A percentile compares a stretch with the other conserved stretches of the same genome.
These are phyloP conservation scores for Corythucha ciliata DNA, from an alignment of 2,888 invertebrate species.

Conservation along the genomic window DNA sequence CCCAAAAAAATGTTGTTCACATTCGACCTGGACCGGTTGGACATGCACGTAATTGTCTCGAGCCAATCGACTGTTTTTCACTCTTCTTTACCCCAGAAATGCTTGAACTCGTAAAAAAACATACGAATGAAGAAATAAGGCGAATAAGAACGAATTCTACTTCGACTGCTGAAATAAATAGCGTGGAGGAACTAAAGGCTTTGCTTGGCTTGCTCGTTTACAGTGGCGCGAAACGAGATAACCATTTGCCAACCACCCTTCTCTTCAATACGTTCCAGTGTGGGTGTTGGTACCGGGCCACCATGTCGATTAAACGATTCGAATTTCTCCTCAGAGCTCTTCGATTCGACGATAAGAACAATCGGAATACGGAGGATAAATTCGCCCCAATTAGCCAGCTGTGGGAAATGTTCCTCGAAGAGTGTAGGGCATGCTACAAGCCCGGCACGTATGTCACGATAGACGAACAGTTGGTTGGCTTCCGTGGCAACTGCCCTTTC, in stretches of 20 bases:
- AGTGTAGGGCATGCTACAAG: slow-evolving; percentile 31
- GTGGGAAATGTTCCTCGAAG: slow-evolving; percentile 33
- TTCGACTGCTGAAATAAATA: too few relatives aligned
- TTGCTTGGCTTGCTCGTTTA: too few relatives aligned
- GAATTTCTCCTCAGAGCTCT: slow-evolving; percentile 4
- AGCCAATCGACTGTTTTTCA: too few relatives aligned
- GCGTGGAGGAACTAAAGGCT: too few relatives aligned
- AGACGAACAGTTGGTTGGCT: slow-evolving; percentile 35
- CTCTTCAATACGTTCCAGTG: not conserved
- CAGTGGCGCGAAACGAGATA: too few relatives aligned
- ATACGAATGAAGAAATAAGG: too few relatives aligned
- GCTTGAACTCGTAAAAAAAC: too few relatives aligned
- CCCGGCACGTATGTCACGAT: slow-evolving; percentile 32
- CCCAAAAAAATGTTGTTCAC: too few relatives aligned
- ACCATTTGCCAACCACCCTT: not conserved
- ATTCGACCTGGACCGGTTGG: too few relatives aligned
- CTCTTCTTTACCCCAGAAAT: too few relatives aligned
- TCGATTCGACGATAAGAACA: slow-evolving; percentile 12
- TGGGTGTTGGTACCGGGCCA: slow-evolving; percentile 1
- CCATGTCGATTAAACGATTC: slow-evolving; percentile 7
- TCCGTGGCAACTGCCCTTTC: slow-evolving; percentile 34
- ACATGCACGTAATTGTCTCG: too few relatives aligned
- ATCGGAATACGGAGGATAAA: not conserved
- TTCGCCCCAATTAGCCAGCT: slow-evolving; percentile 20
- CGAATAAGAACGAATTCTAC: too few relatives aligned